These are phyloP conservation scores for Crax fasciolata DNA, from an alignment of 2,797 vertebrate genomes.

Conservation along the genomic window DNA sequence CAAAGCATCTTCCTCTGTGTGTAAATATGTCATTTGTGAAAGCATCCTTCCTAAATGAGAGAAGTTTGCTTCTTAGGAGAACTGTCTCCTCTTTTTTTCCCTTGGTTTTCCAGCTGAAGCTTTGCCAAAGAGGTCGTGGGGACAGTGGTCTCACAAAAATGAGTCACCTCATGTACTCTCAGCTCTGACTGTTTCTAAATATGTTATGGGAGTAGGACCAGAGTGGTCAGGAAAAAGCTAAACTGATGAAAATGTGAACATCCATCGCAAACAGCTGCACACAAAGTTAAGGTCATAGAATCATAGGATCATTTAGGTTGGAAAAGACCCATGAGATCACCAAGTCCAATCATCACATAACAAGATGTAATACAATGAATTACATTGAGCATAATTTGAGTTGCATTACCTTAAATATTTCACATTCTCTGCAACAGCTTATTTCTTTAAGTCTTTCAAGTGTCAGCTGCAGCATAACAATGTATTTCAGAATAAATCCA, in stretches of 20 bases:
- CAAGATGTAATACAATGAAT: neutral
- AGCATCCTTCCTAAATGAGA: constrained; percentile 8
- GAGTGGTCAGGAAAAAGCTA: constrained; percentile 13
- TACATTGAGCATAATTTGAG: neutral
- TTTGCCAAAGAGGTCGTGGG: constrained; percentile 45
- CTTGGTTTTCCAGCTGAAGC: neutral
- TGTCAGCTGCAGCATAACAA: neutral
- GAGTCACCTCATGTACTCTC: constrained; percentile 38
- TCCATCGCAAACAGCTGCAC: constrained; percentile 35
- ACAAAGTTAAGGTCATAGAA: neutral
- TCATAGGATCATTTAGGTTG: neutral
- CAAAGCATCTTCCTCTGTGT: neutral
- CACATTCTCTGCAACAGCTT: neutral
- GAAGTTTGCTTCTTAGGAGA: constrained; percentile 17
- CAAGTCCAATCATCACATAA: neutral
- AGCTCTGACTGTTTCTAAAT: constrained; percentile 33
- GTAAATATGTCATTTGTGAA: neutral
- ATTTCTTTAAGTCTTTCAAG: neutral
- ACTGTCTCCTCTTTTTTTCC: neutral
- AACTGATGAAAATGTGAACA: neutral
- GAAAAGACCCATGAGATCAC: neutral
- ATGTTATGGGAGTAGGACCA: constrained; percentile 22
- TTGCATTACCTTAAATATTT: neutral
- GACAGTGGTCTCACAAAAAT: neutral
- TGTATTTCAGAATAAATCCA: neutral